These are phyloP conservation scores for Oasisia sp. DNA, from an alignment of 2,888 invertebrate species.

Conservation along the genomic window DNA sequence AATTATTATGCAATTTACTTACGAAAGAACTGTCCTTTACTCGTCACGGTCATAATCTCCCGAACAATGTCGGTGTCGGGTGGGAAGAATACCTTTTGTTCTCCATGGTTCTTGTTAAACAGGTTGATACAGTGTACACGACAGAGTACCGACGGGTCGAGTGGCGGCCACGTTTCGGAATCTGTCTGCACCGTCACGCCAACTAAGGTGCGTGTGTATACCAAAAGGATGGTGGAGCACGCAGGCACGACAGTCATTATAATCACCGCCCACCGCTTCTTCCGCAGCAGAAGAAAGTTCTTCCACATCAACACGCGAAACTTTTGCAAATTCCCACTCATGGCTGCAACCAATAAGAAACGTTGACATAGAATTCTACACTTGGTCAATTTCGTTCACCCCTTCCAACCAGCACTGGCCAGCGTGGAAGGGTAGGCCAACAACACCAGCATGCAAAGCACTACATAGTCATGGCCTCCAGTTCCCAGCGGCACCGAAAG, in stretches of 20 bases:
- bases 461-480: no score
- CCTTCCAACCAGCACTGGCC: no score
- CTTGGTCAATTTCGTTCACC: no score
- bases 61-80: not conserved
- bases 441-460: no score
- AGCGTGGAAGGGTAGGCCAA: no score
- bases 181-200: not conserved
- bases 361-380: no score
- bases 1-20: not conserved
- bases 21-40: not conserved
- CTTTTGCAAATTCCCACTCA: conserved; percentile 44
- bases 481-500: no score
- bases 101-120: not conserved
- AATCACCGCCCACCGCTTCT: conserved; percentile 76
- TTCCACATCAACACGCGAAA: conserved; percentile 84
- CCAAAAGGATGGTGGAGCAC: conserved; percentile 70
- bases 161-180: not conserved
- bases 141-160: not conserved
- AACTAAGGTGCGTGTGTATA: not conserved
- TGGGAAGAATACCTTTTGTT: not conserved
- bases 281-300: conserved; percentile 81
- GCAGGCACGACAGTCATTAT: conserved; percentile 71
- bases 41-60: not conserved
- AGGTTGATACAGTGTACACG: not conserved
- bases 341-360: not conserved